Conservation (phyloP, 2,888 invertebrate species). For the Bimastos eiseni region DNA sequence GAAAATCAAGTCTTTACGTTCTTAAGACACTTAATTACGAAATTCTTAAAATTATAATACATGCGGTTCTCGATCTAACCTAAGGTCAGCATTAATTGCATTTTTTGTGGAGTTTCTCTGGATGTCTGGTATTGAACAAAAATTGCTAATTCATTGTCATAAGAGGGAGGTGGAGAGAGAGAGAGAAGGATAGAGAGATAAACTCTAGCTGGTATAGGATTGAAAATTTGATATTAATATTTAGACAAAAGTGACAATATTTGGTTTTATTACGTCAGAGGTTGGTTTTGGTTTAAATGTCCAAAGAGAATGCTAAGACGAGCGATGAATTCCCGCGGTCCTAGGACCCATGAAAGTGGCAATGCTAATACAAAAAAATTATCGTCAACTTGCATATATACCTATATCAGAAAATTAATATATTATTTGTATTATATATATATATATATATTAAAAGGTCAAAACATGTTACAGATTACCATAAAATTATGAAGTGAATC, state of each 20-base stretch:
- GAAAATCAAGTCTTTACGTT: background rate
- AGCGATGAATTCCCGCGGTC: background rate
- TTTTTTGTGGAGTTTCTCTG: background rate
- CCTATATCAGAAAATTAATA: too few species aligned
- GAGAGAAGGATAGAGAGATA: background rate
- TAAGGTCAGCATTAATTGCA: background rate
- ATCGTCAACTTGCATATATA: too few species aligned
- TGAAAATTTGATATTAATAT: too few species aligned
- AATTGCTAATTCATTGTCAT: background rate
- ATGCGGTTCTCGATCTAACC: background rate
- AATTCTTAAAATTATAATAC: background rate
- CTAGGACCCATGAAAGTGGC: background rate
- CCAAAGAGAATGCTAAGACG: background rate
- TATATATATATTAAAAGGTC: too few species aligned
- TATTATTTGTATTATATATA: too few species aligned
- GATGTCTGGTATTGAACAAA: background rate
- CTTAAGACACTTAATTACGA: background rate
- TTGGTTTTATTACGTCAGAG: too few species aligned
- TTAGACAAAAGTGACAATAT: too few species aligned
- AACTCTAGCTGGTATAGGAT: background rate
- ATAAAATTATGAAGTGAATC: background rate
- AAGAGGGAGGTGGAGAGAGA: too few species aligned
- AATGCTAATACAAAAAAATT: background rate
- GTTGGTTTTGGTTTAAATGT: too few species aligned
- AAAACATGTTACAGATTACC: too few species aligned